Conservation (phyloP, 64 coral and sea anemone genomes). For the Exaiptasia diaphana region DNA sequence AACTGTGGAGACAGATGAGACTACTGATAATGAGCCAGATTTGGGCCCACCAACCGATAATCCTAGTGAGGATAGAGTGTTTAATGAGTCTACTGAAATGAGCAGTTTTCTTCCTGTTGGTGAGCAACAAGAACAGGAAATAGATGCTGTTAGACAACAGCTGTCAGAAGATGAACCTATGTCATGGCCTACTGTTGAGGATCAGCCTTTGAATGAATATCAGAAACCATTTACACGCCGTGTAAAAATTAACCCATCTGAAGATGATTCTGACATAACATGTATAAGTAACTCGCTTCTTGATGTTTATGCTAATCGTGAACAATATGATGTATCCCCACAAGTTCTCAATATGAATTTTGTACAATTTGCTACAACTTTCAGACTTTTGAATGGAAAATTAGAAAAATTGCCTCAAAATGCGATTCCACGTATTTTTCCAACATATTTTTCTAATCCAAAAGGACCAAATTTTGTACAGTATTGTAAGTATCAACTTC, state of each 20-base stretch:
- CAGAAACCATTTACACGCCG: not conserved
- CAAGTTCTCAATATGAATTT: not conserved
- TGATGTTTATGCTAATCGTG: not conserved
- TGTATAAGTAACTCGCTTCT: not conserved
- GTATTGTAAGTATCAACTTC: slow-evolving; percentile 9
- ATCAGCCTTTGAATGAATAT: not conserved
- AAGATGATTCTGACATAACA: not conserved
- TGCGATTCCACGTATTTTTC: not conserved
- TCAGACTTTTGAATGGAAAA: not conserved
- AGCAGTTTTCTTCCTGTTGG: slow-evolving; percentile 50
- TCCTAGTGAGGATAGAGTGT: slow-evolving; percentile 2
- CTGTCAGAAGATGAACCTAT: not conserved
- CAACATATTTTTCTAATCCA: slow-evolving; percentile 8
- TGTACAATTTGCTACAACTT: slow-evolving; percentile 11
- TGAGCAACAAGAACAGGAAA: slow-evolving; percentile 21
- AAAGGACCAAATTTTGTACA: slow-evolving; percentile 1
- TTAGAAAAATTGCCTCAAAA: not conserved
- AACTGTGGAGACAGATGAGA: not conserved
- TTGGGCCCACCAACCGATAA: slow-evolving; percentile 21
- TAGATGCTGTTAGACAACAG: slow-evolving; percentile 11
- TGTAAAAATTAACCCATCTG: not conserved
- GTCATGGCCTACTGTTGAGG: not conserved
- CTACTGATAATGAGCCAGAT: not conserved
- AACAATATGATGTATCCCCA: not conserved
- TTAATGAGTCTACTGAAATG: slow-evolving; percentile 31